Base-by-base conservation (phyloP, 1,140 invertebrate genomes). In the Centruroides sculpturatus region DNA sequence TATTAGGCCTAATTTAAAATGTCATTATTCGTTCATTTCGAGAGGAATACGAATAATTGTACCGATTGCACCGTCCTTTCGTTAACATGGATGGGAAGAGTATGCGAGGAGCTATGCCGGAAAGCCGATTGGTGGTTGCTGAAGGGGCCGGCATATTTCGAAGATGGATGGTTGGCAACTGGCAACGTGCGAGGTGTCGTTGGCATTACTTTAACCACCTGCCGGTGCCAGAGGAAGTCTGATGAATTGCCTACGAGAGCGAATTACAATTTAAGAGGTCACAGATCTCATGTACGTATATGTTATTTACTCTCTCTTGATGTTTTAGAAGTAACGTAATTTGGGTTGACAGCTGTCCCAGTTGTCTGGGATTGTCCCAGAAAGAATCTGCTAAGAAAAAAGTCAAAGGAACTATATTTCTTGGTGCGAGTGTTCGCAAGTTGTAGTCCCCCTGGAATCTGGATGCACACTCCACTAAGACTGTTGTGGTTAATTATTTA, bases 21-120 rank as follows among this genome's bases (percentile, higher is more conserved):
- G 41, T 41, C 41, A 53, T 80, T 80, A 78, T 76, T 78, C 71
- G 71, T 79, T 46, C 75, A 78, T 80, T 94, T 96, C 75, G 93
- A 98, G 75, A 84, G 86, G 68, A 91, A 89, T 72, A 83, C 83
- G 67, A 92, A 90, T 73, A 89, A 90, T 61, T 86, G 89, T 76
- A 66, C 67, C 23, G 92, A 97, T 77, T 95, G 91, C 76, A 87
- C 89, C 67, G 92, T 98, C 70, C 78, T 94, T 64, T 91, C 90
- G 65, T 79, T 97, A 69, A 94, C 92, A 69, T 97, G 92, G 92
- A 97, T 96, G 92, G 92, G 92, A 66, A 94, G 95, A 76, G 89
- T 95, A 66, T 92, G 92, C 60, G 92, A 96, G 73, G 89, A 92
- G 71, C 80, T 92, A 68, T 80, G 92, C 67, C 89, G 89, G 41